Evolutionary conservation across 2,113 vertebrate species (phyloP), one percentile per base, ranked within the genome.

Genomic region (Danionella cerebrum): DNA sequence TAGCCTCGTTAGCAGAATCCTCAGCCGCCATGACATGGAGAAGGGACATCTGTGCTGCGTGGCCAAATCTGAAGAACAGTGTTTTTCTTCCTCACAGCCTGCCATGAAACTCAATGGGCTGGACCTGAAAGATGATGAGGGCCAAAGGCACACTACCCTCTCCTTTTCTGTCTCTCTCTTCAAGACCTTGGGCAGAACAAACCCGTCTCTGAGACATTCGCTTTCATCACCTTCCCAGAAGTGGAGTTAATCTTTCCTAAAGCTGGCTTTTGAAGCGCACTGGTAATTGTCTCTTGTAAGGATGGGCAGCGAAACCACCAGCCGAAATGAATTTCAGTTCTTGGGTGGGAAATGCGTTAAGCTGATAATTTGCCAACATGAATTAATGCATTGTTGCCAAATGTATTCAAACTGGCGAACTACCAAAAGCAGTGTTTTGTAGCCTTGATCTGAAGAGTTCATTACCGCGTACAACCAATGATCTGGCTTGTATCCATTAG

Each of bases 201-300:
- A 65, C 65, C 75, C 62, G 21, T 41, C 68, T 67, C 70, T 62
- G 47, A 64, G 65, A 52, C 63, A 33, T 74, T 55, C 19, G 50
- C 76, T 77, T 81, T 79, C 75, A 77, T 77, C 69, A 51, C 45
- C 33, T 69, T 81, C 79, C 77, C 77, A 77, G 77, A 76, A 62
- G 71, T 63, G 73, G 62, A 47, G 71, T 76, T 77, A 74, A 81
- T 79, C 75, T 77, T 25, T 29, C 69, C 70, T 69, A 78, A 79
- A 73, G 51, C 62, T 29, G 48, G 62, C 48, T 59, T 70, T 73
- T 75, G 68, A 81, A 72, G 68, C 72, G 35, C 35, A 5, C 57
- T 79, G 70, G 69, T 76, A 76, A 82, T 70, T 80, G 69, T 77
- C 73, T 77, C 76, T 63, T 54, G 44, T 67, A 63, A 71, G 67